Evolutionary conservation across 2,888 invertebrate species (phyloP), one percentile per base, ranked within the genome.

Genomic region (Chrysomela aeneicollis): DNA sequence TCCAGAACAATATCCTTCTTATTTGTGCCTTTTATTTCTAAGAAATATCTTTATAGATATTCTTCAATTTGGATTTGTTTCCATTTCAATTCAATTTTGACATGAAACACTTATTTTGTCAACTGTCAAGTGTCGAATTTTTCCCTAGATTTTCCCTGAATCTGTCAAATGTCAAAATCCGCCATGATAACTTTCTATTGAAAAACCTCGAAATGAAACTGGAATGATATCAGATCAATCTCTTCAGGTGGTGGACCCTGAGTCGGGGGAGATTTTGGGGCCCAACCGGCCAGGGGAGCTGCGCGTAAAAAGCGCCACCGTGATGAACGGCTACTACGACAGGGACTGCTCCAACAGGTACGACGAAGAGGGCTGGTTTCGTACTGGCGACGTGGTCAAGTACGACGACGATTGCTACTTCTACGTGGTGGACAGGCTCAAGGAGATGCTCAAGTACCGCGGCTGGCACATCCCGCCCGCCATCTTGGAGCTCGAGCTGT

Each of bases 331-430:
- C 3, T 87, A 86, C 72, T 84, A 84, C 73, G 83, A 83, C 54
- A 66, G 78, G 62, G 84, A 83, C 1, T 85, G 84, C 0, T 78
- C 77, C 12, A 82, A 82, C 19, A 73, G 81, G 0, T 83, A 83
- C 60, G 79, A 84, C 2, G 78, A 80, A 26, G 83, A 83, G 26
- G 80, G 84, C 2, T 86, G 85, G 84, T 78, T 85, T 49, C 84
- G 82, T 69, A 84, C 85, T 1, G 87, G 86, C 0, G 87, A 87
- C 67, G 76, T 86, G 12, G 81, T 84, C 18, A 85, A 84, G 67
- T 84, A 85, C 67, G 86, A 87, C 67, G 82, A 84, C 15, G 77
- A 83, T 15, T 80, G 80, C 70, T 82, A 84, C 70, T 84, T 82
- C 62, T 86, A 78, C 74, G 82, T 84, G 46, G 81, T 85, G 0